These are phyloP conservation scores for Takifugu flavidus DNA, from an alignment of 2,113 vertebrate species.

Conservation along the genomic window DNA sequence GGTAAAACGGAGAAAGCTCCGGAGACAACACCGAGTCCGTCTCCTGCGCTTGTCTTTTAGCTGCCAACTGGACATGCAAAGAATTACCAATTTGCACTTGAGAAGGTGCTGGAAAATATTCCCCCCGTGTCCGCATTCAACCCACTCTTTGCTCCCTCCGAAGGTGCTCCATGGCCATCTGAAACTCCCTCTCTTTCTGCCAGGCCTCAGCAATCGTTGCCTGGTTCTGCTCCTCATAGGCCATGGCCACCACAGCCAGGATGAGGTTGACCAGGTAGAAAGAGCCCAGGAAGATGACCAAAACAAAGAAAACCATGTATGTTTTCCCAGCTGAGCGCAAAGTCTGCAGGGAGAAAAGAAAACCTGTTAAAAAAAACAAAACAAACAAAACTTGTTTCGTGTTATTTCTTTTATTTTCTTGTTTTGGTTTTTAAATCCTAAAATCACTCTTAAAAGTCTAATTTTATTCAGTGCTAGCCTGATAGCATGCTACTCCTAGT, in stretches of 20 bases:
- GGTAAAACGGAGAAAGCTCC: constrained; percentile 82
- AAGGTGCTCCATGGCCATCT: constrained; percentile 91
- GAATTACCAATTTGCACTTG: not conserved
- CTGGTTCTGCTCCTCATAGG: constrained; percentile 98
- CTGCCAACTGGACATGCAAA: constrained; percentile 69
- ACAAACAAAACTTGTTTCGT: not conserved
- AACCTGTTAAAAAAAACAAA: not conserved
- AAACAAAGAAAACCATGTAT: constrained; percentile 98
- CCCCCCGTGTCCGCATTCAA: not conserved
- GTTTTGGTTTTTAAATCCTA: not conserved
- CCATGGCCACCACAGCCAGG: constrained; percentile 98
- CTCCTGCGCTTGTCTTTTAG: constrained; percentile 80
- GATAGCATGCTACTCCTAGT: too few relatives aligned
- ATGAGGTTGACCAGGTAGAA: constrained; percentile 98
- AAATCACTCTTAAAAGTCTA: not conserved
- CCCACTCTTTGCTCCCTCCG: constrained; percentile 89
- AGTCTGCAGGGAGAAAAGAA: constrained; percentile 73
- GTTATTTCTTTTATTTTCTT: too few relatives aligned
- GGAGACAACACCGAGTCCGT: constrained; percentile 71
- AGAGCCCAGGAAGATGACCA: constrained; percentile 97
- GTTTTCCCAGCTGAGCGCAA: constrained; percentile 94
- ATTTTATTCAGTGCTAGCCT: too few relatives aligned
- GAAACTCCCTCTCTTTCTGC: constrained; percentile 93
- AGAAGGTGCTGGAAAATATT: not conserved
- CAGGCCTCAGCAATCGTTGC: constrained; percentile 95